These are phyloP conservation scores for Peromyscus californicus DNA, from an alignment of 2,113 vertebrate species.

Conservation along the genomic window DNA sequence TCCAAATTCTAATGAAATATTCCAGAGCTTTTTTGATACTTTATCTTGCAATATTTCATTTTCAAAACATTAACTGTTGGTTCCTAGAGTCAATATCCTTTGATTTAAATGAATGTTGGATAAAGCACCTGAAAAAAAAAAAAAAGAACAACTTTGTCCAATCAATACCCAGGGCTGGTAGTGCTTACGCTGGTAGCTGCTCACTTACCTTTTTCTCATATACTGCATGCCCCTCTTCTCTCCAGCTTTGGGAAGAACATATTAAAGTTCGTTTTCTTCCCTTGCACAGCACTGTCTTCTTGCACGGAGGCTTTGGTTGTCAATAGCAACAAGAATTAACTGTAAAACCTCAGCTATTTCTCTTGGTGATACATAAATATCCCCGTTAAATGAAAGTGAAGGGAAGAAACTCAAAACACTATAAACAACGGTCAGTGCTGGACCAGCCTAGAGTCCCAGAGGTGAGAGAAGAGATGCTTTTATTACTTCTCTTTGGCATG, in stretches of 20 bases:
- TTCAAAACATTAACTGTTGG: slow-evolving; percentile 77
- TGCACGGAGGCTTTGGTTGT: slow-evolving; percentile 71
- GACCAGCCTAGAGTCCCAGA: neutral
- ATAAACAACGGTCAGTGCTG: neutral
- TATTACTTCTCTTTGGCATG: neutral
- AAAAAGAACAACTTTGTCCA: slow-evolving; percentile 5
- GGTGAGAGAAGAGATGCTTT: neutral
- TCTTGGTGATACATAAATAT: slow-evolving; percentile 50
- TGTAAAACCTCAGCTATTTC: slow-evolving; percentile 51
- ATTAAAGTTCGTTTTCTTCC: slow-evolving; percentile 51
- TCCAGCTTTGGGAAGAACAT: slow-evolving; percentile 58
- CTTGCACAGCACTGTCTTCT: slow-evolving; percentile 62
- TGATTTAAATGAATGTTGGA: slow-evolving; percentile 68
- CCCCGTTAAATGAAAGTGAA: slow-evolving; percentile 29
- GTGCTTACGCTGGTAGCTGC: neutral
- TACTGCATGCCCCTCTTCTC: slow-evolving; percentile 14
- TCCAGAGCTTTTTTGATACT: slow-evolving; percentile 62
- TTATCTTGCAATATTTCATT: slow-evolving; percentile 57
- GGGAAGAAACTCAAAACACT: slow-evolving; percentile 9
- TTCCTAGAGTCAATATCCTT: slow-evolving; percentile 87
- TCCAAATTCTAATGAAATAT: slow-evolving; percentile 60
- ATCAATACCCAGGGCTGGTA: slow-evolving; percentile 8
- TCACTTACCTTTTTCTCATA: slow-evolving; percentile 78
- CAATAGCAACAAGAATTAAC: slow-evolving; percentile 66
- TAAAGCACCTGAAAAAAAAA: slow-evolving; percentile 73